phyloP scores from a whole-genome alignment of 2,888 invertebrate genomes.

The Pristionchus japonicus region DNA sequence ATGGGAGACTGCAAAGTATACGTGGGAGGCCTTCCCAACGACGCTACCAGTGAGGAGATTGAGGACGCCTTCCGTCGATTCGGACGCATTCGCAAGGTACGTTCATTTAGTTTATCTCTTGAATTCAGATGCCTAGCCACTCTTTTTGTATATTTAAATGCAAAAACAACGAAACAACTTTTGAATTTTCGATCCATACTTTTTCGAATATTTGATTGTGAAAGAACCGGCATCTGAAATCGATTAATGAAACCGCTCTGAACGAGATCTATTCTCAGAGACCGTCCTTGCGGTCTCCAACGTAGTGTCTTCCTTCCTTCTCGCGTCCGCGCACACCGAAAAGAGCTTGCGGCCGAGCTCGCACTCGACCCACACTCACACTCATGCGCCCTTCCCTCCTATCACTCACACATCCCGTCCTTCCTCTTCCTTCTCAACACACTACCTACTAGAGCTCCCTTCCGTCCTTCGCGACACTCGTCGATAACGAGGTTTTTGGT shows the following conservation, averaged over 20 bases:
- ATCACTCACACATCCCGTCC: conserved; percentile 34
- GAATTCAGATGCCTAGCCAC: not conserved
- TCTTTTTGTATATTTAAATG: not conserved
- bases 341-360: not conserved
- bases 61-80: conserved; percentile 90
- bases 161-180: not conserved
- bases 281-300: conserved; percentile 45
- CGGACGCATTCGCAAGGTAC: conserved; percentile 89
- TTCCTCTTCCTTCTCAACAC: conserved; percentile 34
- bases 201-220: not conserved
- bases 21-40: conserved; percentile 90
- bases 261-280: conserved; percentile 45
- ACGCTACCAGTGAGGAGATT: conserved; percentile 82
- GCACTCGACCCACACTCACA: not conserved
- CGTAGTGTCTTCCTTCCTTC: conserved; percentile 33
- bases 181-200: not conserved
- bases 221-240: not conserved
- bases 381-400: not conserved
- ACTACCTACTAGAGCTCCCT: conserved; percentile 27
- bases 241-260: not conserved
- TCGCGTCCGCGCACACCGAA: not conserved
- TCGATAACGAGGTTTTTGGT: conserved; percentile 31
- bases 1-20: conserved; percentile 83
- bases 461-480: conserved; percentile 30
- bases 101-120: not conserved